A percentile compares a stretch with the other conserved stretches of the same genome.
Conservation (phyloP, 1,140 invertebrate species). For the Papilio dardanus region DNA sequence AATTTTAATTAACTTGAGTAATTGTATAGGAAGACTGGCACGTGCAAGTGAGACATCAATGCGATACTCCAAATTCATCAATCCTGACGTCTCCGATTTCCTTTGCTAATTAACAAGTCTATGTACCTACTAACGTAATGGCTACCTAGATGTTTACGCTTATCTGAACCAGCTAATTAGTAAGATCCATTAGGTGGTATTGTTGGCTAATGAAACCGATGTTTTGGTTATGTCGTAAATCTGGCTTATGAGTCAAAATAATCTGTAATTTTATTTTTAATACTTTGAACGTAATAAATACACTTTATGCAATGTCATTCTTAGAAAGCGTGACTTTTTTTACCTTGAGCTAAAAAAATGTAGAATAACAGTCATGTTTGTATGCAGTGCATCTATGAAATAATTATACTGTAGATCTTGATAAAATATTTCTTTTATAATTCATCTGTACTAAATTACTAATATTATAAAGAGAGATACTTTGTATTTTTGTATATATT, state of each 20-base stretch:
- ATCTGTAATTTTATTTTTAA: neutral
- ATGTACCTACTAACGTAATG: slow-evolving; percentile 21
- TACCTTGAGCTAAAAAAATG: too few species aligned
- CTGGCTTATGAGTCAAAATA: neutral
- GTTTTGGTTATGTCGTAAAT: neutral
- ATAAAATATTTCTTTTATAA: too few species aligned
- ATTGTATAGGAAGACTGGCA: neutral
- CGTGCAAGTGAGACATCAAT: slow-evolving; percentile 3
- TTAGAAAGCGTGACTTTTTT: too few species aligned
- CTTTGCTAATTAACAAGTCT: slow-evolving; percentile 5
- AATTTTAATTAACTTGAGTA: neutral
- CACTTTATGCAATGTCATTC: too few species aligned
- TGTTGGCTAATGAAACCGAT: neutral
- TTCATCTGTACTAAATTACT: too few species aligned
- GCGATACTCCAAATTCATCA: neutral
- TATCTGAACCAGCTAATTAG: slow-evolving; percentile 6
- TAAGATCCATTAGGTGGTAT: neutral
- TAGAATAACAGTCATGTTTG: too few species aligned
- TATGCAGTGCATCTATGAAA: too few species aligned
- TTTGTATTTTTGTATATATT: too few species aligned
- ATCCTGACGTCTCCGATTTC: slow-evolving; percentile 24
- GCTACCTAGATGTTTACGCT: neutral
- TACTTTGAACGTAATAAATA: neutral
- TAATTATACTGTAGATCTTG: too few species aligned
- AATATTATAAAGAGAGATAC: too few species aligned